Evolutionary conservation across 2,888 invertebrate genomes (phyloP).

Genomic region (Tiliacea aurago): DNA sequence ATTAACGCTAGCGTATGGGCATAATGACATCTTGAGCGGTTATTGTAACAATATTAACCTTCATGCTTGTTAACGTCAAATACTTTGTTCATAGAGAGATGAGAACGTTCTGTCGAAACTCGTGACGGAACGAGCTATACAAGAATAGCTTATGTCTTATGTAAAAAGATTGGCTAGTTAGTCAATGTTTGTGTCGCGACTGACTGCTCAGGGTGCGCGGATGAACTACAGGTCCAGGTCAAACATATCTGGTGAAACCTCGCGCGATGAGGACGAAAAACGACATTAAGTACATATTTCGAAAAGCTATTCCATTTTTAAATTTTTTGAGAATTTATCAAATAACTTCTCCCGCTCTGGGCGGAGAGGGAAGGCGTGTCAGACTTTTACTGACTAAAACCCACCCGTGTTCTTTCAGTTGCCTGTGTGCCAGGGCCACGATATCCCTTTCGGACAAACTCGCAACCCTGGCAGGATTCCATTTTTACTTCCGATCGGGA

Average conservation of each 20-base stretch:
- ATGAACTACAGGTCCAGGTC: not conserved
- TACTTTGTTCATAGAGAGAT: not conserved
- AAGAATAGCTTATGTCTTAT: not conserved
- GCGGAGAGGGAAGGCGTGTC: no score
- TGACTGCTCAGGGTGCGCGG: not conserved
- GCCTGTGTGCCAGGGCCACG: no score
- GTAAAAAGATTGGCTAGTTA: not conserved
- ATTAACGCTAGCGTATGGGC: conserved; percentile 9
- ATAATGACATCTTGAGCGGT: conserved; percentile 23
- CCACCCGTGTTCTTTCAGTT: no score
- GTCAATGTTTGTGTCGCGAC: not conserved
- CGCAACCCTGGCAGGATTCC: no score
- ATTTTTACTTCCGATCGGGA: no score
- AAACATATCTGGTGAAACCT: not conserved
- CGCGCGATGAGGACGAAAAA: no score
- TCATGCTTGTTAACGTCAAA: conserved; percentile 7
- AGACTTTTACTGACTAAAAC: no score
- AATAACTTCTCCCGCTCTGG: no score
- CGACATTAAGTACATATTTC: no score
- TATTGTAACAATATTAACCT: conserved; percentile 9
- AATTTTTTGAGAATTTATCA: no score
- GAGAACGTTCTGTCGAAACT: not conserved
- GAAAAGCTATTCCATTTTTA: no score
- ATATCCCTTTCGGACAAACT: no score
- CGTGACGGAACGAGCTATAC: not conserved